Evolutionary conservation across 2,113 vertebrate genomes (phyloP), one percentile per base, ranked within the genome.

Genomic region (Eulemur macaco): DNA sequence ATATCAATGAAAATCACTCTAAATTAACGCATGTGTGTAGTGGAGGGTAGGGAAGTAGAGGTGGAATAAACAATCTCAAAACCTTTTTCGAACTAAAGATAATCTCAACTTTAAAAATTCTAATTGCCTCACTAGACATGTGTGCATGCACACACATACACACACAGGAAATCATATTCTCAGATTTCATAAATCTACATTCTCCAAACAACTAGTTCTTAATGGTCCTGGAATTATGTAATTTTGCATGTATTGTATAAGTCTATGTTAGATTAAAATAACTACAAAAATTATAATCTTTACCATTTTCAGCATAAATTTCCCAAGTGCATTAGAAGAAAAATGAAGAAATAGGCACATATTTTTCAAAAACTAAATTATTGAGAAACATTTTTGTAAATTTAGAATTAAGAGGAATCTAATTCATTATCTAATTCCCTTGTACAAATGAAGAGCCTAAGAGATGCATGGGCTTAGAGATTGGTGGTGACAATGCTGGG

Each of bases 331-430:
- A 31, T 45, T 88, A 50, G 2, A 39, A 90, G 69, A 23, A 80
- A 93, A 37, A 83, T 86, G 27, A 25, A 86, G 74, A 15, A 64
- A 73, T 27, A 56, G 14, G 52, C 2, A 73, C 45, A 18, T 45
- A 66, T 50, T 94, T 94, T 87, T 73, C 6, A 69, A 52, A 89
- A 78, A 58, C 58, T 78, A 37, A 60, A 81, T 71, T 84, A 45
- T 90, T 89, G 34, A 45, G 37, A 94, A 80, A 58, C 5, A 58
- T 52, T 82, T 89, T 78, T 60, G 2, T 64, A 63, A 45, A 25
- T 80, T 71, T 37, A 50, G 66, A 94, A 76, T 58, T 27, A 78
- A 17, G 14, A 82, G 7, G 8, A 12, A 52, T 66, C 27, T 58
- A 27, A 87, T 69, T 42, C 21, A 45, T 93, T 39, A 78, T 45